These are phyloP conservation scores for Agelaius phoeniceus DNA, from an alignment of 2,113 vertebrate genomes.

Conservation along the genomic window DNA sequence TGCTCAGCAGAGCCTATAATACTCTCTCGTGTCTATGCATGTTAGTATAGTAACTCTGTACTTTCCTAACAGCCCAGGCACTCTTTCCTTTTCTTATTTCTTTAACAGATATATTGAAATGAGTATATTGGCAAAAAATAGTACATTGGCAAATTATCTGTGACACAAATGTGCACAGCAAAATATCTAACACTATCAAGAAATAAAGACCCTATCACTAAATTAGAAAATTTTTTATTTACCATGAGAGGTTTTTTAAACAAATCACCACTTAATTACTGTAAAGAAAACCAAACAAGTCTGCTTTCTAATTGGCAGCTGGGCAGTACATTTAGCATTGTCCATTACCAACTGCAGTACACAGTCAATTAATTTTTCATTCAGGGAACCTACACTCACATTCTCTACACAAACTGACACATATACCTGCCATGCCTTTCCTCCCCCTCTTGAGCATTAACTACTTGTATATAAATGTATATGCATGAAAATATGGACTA, in stretches of 20 bases:
- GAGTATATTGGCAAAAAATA: background rate
- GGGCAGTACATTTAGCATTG: background rate
- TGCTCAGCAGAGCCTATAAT: slow-evolving; percentile 13
- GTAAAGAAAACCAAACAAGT: background rate
- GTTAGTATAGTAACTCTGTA: background rate
- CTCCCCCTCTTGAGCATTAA: background rate
- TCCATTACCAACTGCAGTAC: background rate
- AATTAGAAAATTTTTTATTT: slow-evolving; percentile 22
- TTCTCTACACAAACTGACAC: background rate
- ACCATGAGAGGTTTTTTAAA: background rate
- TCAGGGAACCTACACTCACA: background rate
- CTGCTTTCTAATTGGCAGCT: background rate
- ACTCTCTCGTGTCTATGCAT: background rate
- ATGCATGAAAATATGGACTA: background rate
- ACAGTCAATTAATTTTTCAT: background rate
- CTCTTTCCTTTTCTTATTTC: background rate
- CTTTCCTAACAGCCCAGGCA: background rate
- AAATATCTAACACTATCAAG: slow-evolving; percentile 27
- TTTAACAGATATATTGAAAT: slow-evolving; percentile 51
- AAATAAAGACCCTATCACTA: slow-evolving; percentile 9
- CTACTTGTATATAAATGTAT: background rate
- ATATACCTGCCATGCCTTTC: background rate
- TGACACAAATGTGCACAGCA: background rate
- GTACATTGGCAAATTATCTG: background rate
- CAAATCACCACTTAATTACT: background rate